Base-by-base conservation (phyloP, 2,888 invertebrate species). In the Cheilosia vernalis region DNA sequence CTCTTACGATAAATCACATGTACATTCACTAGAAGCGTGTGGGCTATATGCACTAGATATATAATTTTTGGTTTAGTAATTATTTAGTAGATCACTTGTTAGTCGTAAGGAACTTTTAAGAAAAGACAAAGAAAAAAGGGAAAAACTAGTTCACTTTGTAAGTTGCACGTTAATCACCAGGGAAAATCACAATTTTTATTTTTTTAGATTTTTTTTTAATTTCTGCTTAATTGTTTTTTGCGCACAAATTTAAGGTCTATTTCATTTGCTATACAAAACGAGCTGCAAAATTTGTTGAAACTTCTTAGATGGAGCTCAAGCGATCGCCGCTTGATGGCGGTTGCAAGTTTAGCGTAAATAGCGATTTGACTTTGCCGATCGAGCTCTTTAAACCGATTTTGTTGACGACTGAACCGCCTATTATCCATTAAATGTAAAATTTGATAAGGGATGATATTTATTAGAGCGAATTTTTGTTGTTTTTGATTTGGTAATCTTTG, bases 381-480 rank as follows among this genome's bases (percentile, higher is more conserved):
- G 64, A 76, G 84, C 80, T 84, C 84, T 84, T 80, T 84, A 70
- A 74, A 79, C 55, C 74, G 37, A 60, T 55, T 79, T 64, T 56
- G 42, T 60, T 74, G 74, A 17, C 40, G 42, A 74, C 27, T 53
- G 64, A 49, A 56, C 17, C 15, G 44, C 55, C 49, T 84, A 66
- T 76, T 80, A 76, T 74, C 74, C 80, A 73, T 67, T 51, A 80
- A 69, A 80, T 80, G 84, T 53, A 76, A 80, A 70, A 55, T 47
- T 64, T 74, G 84, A 70, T 70, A 80, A 80, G 74, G 21, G 19
- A 64, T 66, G 56, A 30, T 58, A 55, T 47, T 67, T 73, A 33
- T 53, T 55, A 27, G 53, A 61, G 55, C 37, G 30, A 49, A 17
- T 10, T 42, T 27, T 70, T 70, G 33, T 21, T 47, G 51, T 19